Base-by-base conservation (phyloP, 2,888 invertebrate species). In the Gari tellinella region DNA sequence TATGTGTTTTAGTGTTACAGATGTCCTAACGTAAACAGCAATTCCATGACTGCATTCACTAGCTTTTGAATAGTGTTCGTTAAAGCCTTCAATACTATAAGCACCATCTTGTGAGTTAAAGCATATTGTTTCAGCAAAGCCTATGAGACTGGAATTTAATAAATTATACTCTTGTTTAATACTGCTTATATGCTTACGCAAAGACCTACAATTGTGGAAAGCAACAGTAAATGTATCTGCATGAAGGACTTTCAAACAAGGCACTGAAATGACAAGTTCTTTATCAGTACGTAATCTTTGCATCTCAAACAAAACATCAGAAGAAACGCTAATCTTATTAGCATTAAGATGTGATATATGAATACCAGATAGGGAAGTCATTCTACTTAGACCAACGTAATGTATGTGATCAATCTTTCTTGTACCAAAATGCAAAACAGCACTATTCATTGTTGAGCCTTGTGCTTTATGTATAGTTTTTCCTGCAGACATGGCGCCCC, bases 391-490 rank as follows among this genome's bases (percentile, higher is more conserved):
- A 37, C 65, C 78, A 62, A 74, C 73, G 70, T 74, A 78, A 48
- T 73, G 77, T 15, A 69, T 57, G 48, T 77, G 77, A 25, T 60
- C 56, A 45, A 57, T 52, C 61, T 70, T 70, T 60, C 67, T 62
- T 21, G 46, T 43, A 14, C 56, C 69, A 48, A 78, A 66, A 74
- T 78, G 63, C 15, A 74, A 8, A 45, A 74, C 70, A 43, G 61
- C 74, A 19, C 5, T 43, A 19, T 66, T 23, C 15, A 78, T 17
- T 26, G 79, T 70, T 56, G 66, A 64, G 0, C 70, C 78, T 63
- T 78, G 75, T 8, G 78, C 56, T 66, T 70, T 73, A 46, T 76
- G 75, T 23, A 80, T 62, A 26, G 76, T 76, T 55, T 73, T 80
- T 49, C 64, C 78, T 45, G 78, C 75, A 21, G 73, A 40, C n/a